Base-by-base conservation (phyloP, 2,113 vertebrate genomes). In the Xyrauchen texanus region DNA sequence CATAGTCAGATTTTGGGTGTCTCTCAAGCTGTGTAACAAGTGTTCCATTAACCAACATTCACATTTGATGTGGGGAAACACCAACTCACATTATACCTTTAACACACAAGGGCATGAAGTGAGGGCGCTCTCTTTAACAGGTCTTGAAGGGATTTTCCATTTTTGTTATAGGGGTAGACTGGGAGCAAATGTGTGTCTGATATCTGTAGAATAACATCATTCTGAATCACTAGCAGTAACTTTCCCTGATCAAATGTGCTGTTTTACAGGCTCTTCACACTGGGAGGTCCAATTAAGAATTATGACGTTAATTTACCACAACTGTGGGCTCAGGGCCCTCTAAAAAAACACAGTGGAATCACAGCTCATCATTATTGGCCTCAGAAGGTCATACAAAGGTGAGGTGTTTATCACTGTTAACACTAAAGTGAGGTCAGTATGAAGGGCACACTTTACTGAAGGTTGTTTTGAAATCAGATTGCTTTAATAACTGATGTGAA, bases 21-120 rank as follows among this genome's bases (percentile, higher is more conserved):
- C 10, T 61, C 55, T 81, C 53, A 70, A 79, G 67, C 53, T 81
- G 81, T 81, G 78, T 71, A 82, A 80, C 68, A 80, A 85, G 49
- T 81, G 67, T 70, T 70, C 62, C 82, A 68, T 42, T 44, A 75
- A 84, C 80, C 82, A 46, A 71, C 82, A 66, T n/a, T 66, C 66
- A 61, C 47, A 77, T 75, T 16, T 77, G 76, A 83, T 77, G 80
- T 70, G 77, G 65, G 21, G 66, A 60, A 51, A 71, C 6, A 42
- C 46, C 9, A 45, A 76, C 66, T 15, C 52, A 65, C 51, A 82
- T 44, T 67, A 34, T 68, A 49, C 75, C 21, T 66, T 77, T 34
- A 34, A 53, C 67, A 80, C 42, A 57, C 53, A 45, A 53, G 0
- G 7, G 21, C 21, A 34, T 34, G 21, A 34, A 3, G 11, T 42